Percentiles rank a stretch among this genome's conserved stretches.
Conservation (phyloP, 2,113 vertebrate species). For the Scomber japonicus region DNA sequence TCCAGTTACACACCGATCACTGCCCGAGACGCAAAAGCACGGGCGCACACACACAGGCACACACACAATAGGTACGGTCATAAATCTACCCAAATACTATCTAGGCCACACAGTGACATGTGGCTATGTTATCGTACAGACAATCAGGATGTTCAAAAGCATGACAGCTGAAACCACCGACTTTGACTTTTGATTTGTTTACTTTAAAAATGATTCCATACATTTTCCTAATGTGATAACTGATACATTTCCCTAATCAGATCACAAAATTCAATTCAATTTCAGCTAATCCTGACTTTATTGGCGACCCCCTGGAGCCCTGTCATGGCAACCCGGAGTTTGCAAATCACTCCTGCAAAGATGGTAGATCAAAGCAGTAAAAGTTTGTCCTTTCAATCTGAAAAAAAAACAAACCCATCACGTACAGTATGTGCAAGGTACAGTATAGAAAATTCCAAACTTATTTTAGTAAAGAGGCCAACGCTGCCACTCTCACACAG, state of each 20-base stretch:
- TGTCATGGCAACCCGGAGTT: not conserved
- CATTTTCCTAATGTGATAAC: not conserved
- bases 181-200: constrained; percentile 1
- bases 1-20: constrained; percentile 65
- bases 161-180: constrained; percentile 20
- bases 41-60: constrained; percentile 7
- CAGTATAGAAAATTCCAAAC: constrained; percentile 28
- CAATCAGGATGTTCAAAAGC: constrained; percentile 32
- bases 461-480: constrained; percentile 42
- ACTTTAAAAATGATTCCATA: too few relatives aligned
- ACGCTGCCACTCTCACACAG: constrained; percentile 8
- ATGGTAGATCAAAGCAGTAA: constrained; percentile 12
- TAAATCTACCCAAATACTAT: constrained; percentile 44
- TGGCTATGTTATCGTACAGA: constrained; percentile 16
- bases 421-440: constrained; percentile 12
- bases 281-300: not conserved
- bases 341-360: constrained; percentile 2
- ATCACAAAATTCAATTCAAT: not conserved
- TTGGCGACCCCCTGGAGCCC: not conserved
- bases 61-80: constrained; percentile 5
- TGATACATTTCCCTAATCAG: not conserved
- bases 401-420: not conserved
- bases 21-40: constrained; percentile 30
- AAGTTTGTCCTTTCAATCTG: constrained; percentile 9
- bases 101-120: constrained; percentile 25